Percentiles rank a stretch among this genome's conserved stretches.
phyloP scores from a whole-genome alignment of 2,113 vertebrate species.

The Platycercus adscitus region DNA sequence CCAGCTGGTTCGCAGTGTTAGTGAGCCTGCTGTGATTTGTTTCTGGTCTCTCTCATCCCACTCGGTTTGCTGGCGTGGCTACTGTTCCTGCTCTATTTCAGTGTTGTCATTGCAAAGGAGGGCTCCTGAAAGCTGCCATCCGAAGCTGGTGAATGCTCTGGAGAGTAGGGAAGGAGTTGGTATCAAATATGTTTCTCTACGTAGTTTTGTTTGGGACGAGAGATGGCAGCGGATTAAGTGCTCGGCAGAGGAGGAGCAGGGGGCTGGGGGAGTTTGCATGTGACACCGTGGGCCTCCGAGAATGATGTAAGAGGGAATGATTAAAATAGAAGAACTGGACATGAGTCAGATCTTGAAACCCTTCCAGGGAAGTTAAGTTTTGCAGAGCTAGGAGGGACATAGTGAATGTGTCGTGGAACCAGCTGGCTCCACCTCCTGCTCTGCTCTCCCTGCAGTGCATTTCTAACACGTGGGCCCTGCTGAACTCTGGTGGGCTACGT shows the following conservation, averaged over 20 bases:
- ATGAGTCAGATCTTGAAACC: slow-evolving; percentile 72
- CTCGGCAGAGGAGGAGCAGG: background rate
- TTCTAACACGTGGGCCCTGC: background rate
- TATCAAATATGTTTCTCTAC: background rate
- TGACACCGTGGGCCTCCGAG: slow-evolving; percentile 56
- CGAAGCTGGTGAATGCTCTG: background rate
- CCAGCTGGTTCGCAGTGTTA: background rate
- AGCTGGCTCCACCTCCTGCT: background rate
- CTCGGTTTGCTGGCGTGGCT: background rate
- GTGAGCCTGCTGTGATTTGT: background rate
- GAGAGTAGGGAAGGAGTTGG: background rate
- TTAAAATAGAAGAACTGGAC: slow-evolving; percentile 71
- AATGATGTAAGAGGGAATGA: slow-evolving; percentile 69
- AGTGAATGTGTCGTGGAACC: slow-evolving; percentile 41
- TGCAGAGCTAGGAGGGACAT: slow-evolving; percentile 50
- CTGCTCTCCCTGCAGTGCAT: background rate
- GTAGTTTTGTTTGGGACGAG: background rate
- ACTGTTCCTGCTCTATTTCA: background rate
- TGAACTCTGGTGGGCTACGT: background rate
- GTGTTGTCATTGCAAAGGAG: background rate
- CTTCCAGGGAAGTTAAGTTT: slow-evolving; percentile 61
- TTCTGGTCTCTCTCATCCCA: background rate
- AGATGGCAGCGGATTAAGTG: background rate
- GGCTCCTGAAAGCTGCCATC: background rate
- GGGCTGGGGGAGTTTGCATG: slow-evolving; percentile 36